Evolutionary conservation across 2,113 vertebrate genomes (phyloP), one percentile per base, ranked within the genome.

Genomic region (Archocentrus centrarchus): DNA sequence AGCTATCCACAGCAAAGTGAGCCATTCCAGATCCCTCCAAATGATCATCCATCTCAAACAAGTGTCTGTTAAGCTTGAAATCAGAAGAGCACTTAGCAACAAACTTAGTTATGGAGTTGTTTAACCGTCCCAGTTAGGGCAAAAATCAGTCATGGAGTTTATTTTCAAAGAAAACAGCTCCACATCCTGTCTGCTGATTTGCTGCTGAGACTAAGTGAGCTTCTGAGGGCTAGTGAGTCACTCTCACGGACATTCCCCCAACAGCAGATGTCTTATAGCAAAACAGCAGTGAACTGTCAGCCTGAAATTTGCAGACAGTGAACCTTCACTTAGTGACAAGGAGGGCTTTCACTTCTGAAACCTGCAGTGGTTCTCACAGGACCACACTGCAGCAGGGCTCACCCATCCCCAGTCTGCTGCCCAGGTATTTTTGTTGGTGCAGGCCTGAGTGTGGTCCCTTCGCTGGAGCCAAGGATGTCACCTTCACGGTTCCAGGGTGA

Each of bases 381-480:
- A 92, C 92, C 89, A 91, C 90, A 90, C 85, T 11, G 85, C 77
- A 80, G 80, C 82, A 62, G 86, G 5, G 5, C 59, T 59, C 1
- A 8, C 44, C 41, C 86, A 59, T 89, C 86, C 60, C 55, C 39
- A 13, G 83, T 79, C 59, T 59, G 35, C 44, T 32, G 64, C 78
- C 78, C 85, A 66, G 68, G 77, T 62, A 79, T 64, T 79, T 18
- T 10, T 81, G 76, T 79, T 35, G 63, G 79, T 83, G 27, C 24
- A 62, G 68, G 37, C 61, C 76, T 47, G 82, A 93, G 93, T 92
- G 93, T 90, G 93, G 90, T 93, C 88, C 77, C 76, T 50, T 78
- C 27, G 8, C 50, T 5, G 6, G 83, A 83, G 92, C 91, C 94
- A 94, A 89, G 84, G 93, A 94, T 94, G 95, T 93, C 95, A 95